A percentile compares a stretch with the other conserved stretches of the same genome.
Conservation (phyloP, 2,797 vertebrate genomes). For the Esox lucius region DNA sequence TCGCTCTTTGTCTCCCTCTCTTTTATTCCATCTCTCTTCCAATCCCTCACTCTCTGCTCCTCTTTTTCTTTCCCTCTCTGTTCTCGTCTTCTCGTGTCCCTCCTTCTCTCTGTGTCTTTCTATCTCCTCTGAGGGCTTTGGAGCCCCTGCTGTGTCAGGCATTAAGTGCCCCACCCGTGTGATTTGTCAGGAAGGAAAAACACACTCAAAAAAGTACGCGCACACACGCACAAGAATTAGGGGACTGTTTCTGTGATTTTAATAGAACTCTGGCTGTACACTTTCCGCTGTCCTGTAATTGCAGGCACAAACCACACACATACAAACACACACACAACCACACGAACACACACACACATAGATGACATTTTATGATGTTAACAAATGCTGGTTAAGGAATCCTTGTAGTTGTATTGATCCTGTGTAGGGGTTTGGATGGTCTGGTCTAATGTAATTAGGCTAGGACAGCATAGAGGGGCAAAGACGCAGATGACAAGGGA, state of each 20-base stretch:
- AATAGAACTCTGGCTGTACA: too few relatives aligned
- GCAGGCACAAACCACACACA: too few relatives aligned
- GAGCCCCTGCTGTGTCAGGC: conserved; percentile 41
- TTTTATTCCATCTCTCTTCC: background rate
- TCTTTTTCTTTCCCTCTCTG: background rate
- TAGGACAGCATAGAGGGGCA: conserved; percentile 57
- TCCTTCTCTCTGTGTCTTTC: background rate
- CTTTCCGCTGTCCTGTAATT: too few relatives aligned
- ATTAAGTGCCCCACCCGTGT: too few relatives aligned
- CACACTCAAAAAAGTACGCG: conserved; percentile 22
- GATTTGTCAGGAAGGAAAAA: background rate
- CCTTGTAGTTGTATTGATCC: conserved; percentile 66
- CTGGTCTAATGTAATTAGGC: conserved; percentile 64
- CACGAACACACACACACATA: conserved; percentile 17
- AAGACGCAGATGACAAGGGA: conserved; percentile 51
- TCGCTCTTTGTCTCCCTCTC: background rate
- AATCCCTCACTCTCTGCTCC: background rate
- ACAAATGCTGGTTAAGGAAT: conserved; percentile 61
- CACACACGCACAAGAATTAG: background rate
- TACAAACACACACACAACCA: conserved; percentile 19
- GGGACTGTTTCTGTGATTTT: background rate
- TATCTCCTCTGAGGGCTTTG: conserved; percentile 41
- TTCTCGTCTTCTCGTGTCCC: too few relatives aligned
- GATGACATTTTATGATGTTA: conserved; percentile 59
- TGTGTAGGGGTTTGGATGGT: conserved; percentile 64